Conservation (phyloP, 2,797 vertebrate genomes). For the Hipposideros larvatus region DNA sequence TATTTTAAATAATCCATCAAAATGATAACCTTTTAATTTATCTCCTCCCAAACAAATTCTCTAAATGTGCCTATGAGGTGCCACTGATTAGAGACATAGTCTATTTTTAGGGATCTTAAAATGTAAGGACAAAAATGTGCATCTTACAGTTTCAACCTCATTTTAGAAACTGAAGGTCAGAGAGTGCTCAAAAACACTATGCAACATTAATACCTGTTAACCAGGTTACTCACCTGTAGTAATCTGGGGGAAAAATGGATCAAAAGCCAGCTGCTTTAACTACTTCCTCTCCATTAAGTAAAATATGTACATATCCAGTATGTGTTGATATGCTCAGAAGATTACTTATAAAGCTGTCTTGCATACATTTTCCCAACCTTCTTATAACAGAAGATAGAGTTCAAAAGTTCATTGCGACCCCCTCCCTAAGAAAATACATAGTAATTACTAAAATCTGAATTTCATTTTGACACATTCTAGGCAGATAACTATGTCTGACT, state of each 20-base stretch:
- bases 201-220: background rate
- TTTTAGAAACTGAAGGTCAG: background rate
- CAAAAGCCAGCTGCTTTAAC: slow-evolving; percentile 7
- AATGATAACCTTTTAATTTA: slow-evolving; percentile 17
- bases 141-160: background rate
- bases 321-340: background rate
- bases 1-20: slow-evolving; percentile 23
- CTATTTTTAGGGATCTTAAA: slow-evolving; percentile 39
- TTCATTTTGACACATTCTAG: background rate
- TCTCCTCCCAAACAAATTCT: background rate
- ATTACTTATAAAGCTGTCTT: slow-evolving; percentile 38
- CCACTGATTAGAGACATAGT: background rate
- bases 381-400: slow-evolving; percentile 1
- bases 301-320: background rate
- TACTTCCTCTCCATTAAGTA: background rate
- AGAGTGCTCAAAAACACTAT: background rate
- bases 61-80: background rate
- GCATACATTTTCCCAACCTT: background rate
- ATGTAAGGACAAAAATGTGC: background rate
- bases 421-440: background rate
- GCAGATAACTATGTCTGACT: background rate
- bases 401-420: background rate
- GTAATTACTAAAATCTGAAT: slow-evolving; percentile 58
- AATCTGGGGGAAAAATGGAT: background rate
- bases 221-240: background rate